phyloP scores from a whole-genome alignment of 1,140 invertebrate species.

The Leptinotarsa lineolata region DNA sequence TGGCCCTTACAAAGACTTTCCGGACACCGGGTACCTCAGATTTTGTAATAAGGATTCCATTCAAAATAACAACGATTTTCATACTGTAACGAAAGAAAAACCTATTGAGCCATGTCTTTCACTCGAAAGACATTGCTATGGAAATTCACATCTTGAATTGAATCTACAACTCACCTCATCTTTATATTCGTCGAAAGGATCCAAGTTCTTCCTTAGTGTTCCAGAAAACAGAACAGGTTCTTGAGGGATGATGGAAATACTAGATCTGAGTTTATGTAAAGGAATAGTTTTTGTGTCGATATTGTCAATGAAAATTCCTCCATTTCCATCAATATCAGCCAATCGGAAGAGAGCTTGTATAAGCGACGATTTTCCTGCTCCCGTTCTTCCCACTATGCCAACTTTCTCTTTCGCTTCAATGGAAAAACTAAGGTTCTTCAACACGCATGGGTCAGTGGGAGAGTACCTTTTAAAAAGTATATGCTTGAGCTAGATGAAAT shows the following conservation, averaged over 20 bases:
- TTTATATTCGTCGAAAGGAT: slow-evolving; percentile 61
- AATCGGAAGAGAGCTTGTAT: slow-evolving; percentile 74
- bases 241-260: slow-evolving; percentile 74
- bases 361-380: slow-evolving; percentile 72
- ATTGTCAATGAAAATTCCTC: slow-evolving; percentile 66
- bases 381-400: slow-evolving; percentile 71
- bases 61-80: not conserved
- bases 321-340: slow-evolving; percentile 67
- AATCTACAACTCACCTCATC: slow-evolving; percentile 62
- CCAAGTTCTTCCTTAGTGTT: slow-evolving; percentile 66
- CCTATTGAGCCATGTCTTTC: not conserved
- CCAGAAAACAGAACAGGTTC: slow-evolving; percentile 74
- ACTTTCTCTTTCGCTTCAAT: slow-evolving; percentile 66
- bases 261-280: slow-evolving; percentile 65
- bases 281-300: slow-evolving; percentile 58
- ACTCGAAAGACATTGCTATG: no score
- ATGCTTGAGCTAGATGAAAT: slow-evolving; percentile 47
- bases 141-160: not conserved
- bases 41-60: not conserved
- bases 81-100: not conserved
- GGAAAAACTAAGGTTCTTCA: slow-evolving; percentile 64
- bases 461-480: slow-evolving; percentile 53
- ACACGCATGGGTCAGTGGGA: slow-evolving; percentile 63
- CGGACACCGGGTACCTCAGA: no score
- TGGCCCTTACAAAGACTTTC: no score